Evolutionary conservation across 1,140 invertebrate genomes (phyloP).

Genomic region (Tetraneura akinire): DNA sequence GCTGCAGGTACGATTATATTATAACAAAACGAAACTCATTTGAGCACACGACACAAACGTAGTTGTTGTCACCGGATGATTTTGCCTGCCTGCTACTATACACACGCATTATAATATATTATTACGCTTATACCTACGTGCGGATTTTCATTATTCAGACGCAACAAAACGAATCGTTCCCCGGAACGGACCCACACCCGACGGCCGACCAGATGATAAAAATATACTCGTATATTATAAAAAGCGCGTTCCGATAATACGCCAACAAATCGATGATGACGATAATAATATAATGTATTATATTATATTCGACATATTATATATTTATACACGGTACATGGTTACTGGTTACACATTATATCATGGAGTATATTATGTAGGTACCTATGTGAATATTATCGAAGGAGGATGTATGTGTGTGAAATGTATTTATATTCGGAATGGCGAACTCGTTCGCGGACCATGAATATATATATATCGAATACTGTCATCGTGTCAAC

Average conservation of each 20-base stretch:
- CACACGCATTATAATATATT: too few relatives aligned
- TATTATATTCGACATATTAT: not conserved
- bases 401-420: not conserved
- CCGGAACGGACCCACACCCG: not conserved
- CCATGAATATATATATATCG: constrained; percentile 41
- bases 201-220: not conserved
- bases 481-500: constrained; percentile 27
- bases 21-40: too few relatives aligned
- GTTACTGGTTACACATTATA: not conserved
- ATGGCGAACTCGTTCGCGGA: constrained; percentile 16
- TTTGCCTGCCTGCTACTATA: too few relatives aligned
- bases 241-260: not conserved
- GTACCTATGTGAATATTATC: not conserved
- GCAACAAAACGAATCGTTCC: not conserved
- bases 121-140: not conserved
- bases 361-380: not conserved
- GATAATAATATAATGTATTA: not conserved
- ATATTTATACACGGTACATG: not conserved
- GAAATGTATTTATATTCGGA: too few relatives aligned
- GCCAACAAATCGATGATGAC: not conserved
- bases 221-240: not conserved
- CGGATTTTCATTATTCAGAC: not conserved
- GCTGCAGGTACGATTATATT: too few relatives aligned
- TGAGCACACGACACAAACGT: too few relatives aligned
- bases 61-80: too few relatives aligned